A percentile compares a stretch with the other conserved stretches of the same genome.
These are phyloP conservation scores for Erethizon dorsatum DNA, from an alignment of 2,797 vertebrate genomes.

Conservation along the genomic window DNA sequence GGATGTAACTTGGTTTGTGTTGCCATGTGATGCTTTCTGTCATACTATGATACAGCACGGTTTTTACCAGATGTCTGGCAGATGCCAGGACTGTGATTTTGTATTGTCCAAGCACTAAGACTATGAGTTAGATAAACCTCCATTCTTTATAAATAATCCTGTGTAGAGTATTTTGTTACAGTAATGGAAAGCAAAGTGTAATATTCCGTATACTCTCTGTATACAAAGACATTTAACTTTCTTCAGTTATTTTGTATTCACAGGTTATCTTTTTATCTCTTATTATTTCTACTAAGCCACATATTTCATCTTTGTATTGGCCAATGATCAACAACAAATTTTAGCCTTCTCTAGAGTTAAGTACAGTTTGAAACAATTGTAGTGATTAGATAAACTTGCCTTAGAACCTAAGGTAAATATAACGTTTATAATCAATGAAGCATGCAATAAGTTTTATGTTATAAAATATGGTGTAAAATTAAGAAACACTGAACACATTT, in stretches of 20 bases:
- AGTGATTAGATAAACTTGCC: neutral
- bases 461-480: neutral
- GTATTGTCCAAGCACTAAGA: neutral
- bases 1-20: no score
- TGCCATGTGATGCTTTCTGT: neutral
- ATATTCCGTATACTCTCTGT: neutral
- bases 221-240: neutral
- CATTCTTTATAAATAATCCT: neutral
- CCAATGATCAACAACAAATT: neutral
- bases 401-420: neutral
- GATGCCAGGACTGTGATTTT: neutral
- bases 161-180: no score
- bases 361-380: neutral
- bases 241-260: neutral
- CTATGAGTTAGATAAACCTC: neutral
- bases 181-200: neutral
- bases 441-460: neutral
- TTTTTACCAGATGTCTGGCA: neutral
- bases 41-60: no score
- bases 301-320: neutral
- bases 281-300: neutral
- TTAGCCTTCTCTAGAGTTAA: neutral
- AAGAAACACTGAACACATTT: neutral
- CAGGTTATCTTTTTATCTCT: neutral
- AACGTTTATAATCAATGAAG: neutral